Percentiles rank a stretch among this genome's conserved stretches.
phyloP scores from a whole-genome alignment of 2,797 vertebrate genomes.

The Myotis pilosus region DNA sequence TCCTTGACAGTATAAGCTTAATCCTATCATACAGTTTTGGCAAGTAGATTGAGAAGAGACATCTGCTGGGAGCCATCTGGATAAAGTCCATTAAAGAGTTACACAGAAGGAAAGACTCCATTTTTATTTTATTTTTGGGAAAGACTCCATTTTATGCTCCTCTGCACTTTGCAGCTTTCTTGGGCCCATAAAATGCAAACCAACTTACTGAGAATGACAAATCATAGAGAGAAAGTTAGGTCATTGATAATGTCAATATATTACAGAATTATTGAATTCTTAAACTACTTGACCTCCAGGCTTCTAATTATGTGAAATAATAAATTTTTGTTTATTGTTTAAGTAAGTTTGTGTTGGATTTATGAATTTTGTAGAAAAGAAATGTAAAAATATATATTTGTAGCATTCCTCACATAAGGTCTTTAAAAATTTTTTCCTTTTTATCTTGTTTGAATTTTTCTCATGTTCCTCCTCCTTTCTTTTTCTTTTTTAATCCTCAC shows the following conservation, averaged over 20 bases:
- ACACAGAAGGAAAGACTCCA: background rate
- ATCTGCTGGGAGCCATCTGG: background rate
- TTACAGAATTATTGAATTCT: background rate
- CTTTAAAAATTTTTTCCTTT: background rate
- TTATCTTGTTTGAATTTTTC: background rate
- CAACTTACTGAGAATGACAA: background rate
- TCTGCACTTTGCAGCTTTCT: background rate
- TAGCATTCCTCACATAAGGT: background rate
- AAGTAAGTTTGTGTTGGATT: background rate
- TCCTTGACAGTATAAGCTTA: background rate
- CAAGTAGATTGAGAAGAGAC: background rate
- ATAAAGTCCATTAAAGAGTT: background rate
- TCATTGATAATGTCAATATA: background rate
- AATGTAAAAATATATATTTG: background rate
- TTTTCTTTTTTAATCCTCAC: no score
- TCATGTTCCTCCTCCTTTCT: background rate
- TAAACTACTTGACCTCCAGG: background rate
- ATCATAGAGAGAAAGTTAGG: background rate
- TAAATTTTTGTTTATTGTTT: background rate
- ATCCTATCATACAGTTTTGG: background rate
- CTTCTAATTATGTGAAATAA: background rate
- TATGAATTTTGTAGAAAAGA: slow-evolving; percentile 17
- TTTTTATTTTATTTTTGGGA: background rate
- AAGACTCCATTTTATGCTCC: background rate
- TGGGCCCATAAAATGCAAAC: background rate